Evolutionary conservation across 2,888 invertebrate genomes (phyloP), one percentile per base, ranked within the genome.

Genomic region (Leucophenga maculata): DNA sequence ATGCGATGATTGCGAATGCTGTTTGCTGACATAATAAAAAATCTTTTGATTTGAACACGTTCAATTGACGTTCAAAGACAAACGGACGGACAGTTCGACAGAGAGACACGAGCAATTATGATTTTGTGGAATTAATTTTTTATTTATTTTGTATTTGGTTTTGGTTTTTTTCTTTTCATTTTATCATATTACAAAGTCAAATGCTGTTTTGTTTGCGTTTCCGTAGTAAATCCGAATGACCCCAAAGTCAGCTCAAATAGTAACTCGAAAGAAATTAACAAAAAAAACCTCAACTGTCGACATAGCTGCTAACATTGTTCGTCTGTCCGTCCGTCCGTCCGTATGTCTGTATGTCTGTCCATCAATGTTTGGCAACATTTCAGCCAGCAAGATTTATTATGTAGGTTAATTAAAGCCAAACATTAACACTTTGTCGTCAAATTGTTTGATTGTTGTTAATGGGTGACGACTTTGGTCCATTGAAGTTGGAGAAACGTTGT

Each of bases 101-200:
- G 44, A 65, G 44, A 67, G 0, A n/a, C 57, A 22, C 18, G 22
- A 31, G 26, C 26, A 31, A 22, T 20, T 31, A 57, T 32, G 57
- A 31, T 57, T 20, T 57, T 9, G n/a, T 32, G 14, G 32, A 22
- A 57, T 60, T 57, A 55, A 44, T 60, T 59, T 54, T 54, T 54
- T 54, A 54, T 54, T 18, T 14, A 54, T 54, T 3, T 20, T 54
- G 20, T 18, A 18, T 16, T 16, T 54, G 6, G 16, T 16, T 20
- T 18, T 1, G 11, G 11, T 6, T 20, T 18, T 54, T 18, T 18
- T 18, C n/a, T n/a, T 54, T 54, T 14, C 14, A 1, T 16, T 4
- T 52, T 22, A 1, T 26, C 46, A 69, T 72, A 73, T 77, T 75
- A 65, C 59, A 75, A 57, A 68, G 75, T 65, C 68, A 70, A 72